These are phyloP conservation scores for Archips xylosteana DNA, from an alignment of 2,888 invertebrate species.

Conservation along the genomic window DNA sequence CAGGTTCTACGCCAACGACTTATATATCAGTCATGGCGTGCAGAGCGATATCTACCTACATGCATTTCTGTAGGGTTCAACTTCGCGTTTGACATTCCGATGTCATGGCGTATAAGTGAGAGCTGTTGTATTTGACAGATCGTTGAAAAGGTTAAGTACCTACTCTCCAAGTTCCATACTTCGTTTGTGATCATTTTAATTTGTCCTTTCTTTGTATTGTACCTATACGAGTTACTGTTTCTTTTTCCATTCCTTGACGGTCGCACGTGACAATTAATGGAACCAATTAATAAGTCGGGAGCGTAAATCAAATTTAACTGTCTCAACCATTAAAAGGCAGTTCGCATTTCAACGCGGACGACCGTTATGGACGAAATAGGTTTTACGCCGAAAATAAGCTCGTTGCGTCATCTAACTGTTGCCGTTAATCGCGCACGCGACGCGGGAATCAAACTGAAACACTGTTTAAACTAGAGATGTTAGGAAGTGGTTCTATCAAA, in stretches of 20 bases:
- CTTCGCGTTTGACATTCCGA: no score
- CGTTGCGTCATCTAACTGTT: conserved; percentile 59
- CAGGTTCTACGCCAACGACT: no score
- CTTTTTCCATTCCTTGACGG: conserved; percentile 25
- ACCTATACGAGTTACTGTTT: neutral
- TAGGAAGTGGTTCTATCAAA: no score
- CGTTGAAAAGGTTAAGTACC: no score
- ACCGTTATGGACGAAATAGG: conserved; percentile 58
- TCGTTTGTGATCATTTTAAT: neutral
- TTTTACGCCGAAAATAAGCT: conserved; percentile 59
- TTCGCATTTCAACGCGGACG: conserved; percentile 52
- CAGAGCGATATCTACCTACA: no score
- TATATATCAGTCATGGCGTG: no score
- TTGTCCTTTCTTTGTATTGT: neutral
- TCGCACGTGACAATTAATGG: conserved; percentile 46
- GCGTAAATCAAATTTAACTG: conserved; percentile 46
- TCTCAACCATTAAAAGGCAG: conserved; percentile 42
- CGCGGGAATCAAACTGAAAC: conserved; percentile 48
- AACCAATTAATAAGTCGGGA: conserved; percentile 43
- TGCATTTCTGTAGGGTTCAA: no score
- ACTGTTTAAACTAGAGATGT: neutral
- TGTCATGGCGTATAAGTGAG: no score
- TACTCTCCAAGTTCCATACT: neutral
- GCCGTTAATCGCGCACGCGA: conserved; percentile 59
- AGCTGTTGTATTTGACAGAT: no score